Conservation (phyloP, 2,888 invertebrate species). For the Cheilosia variabilis region DNA sequence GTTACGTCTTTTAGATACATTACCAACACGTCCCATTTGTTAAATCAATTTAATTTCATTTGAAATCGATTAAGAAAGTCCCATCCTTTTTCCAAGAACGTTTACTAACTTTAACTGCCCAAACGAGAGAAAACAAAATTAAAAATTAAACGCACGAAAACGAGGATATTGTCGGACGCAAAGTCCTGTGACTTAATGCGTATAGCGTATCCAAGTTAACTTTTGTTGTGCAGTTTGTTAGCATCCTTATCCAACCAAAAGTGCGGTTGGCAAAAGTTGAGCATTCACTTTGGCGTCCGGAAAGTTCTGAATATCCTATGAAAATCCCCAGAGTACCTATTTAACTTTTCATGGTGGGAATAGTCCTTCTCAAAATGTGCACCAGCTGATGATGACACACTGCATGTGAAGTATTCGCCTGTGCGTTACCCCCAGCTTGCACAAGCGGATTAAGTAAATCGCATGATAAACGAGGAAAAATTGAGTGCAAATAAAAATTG, state of each 20-base stretch:
- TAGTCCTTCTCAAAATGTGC: background rate
- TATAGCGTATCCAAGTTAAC: background rate
- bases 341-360: background rate
- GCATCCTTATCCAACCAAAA: background rate
- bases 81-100: too few relatives aligned
- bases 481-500: background rate
- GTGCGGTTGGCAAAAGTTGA: conserved; percentile 14
- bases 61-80: too few relatives aligned
- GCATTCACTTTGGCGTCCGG: conserved; percentile 6
- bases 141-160: too few relatives aligned
- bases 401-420: conserved; percentile 28
- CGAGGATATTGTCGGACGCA: too few relatives aligned
- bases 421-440: conserved; percentile 18
- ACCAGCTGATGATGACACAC: conserved; percentile 30
- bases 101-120: too few relatives aligned
- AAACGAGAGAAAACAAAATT: too few relatives aligned
- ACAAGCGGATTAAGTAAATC: conserved; percentile 40
- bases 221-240: conserved; percentile 29
- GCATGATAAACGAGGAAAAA: background rate
- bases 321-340: background rate
- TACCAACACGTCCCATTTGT: too few relatives aligned
- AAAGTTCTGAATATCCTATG: conserved; percentile 32
- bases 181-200: too few relatives aligned
- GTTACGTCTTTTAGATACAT: too few relatives aligned
- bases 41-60: too few relatives aligned